These are phyloP conservation scores for Pitangus sulphuratus DNA, from an alignment of 2,797 vertebrate genomes.

Conservation along the genomic window DNA sequence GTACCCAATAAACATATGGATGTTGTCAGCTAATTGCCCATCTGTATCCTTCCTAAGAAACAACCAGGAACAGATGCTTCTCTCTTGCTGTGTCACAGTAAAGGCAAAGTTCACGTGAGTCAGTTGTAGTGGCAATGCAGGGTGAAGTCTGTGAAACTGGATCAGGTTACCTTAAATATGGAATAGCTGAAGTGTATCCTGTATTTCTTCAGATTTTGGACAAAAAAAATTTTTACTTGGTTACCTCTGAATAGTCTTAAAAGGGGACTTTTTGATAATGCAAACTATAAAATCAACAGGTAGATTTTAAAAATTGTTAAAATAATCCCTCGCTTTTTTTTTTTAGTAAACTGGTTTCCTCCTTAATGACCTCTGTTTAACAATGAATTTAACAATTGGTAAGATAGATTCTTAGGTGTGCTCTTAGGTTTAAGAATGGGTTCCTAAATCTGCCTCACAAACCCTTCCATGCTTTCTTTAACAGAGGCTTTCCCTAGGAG, in stretches of 20 bases:
- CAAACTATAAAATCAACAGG: neutral
- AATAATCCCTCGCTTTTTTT: neutral
- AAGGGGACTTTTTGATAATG: neutral
- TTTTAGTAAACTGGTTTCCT: neutral
- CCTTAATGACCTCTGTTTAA: neutral
- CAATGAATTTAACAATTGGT: neutral
- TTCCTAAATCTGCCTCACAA: neutral
- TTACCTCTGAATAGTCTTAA: neutral
- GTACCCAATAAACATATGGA: neutral
- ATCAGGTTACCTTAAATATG: neutral
- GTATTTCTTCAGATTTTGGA: neutral
- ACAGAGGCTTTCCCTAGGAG: neutral
- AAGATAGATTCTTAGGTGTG: neutral
- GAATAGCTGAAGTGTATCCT: neutral
- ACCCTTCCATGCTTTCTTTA: neutral
- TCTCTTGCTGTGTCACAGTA: neutral
- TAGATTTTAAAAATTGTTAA: neutral
- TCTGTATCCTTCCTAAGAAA: neutral
- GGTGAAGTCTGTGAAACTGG: neutral
- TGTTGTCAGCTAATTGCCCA: neutral
- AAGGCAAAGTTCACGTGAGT: neutral
- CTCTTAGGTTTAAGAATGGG: neutral
- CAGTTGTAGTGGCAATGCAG: neutral
- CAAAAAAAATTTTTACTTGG: neutral
- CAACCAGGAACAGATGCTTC: neutral